phyloP scores from a whole-genome alignment of 1,140 invertebrate species.

The Mizuhopecten yessoensis region DNA sequence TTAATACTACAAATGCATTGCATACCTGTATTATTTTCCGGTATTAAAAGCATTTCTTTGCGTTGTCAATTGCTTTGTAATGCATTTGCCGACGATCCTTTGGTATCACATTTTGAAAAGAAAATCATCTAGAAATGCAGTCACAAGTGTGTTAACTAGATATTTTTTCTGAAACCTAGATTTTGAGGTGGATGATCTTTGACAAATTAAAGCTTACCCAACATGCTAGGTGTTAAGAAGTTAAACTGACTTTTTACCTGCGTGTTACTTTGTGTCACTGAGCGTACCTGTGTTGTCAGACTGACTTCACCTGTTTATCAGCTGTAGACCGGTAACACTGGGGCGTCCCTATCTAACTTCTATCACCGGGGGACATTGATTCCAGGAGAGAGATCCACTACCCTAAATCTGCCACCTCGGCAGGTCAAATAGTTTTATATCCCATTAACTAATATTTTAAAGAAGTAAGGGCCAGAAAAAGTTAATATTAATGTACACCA shows the following conservation, averaged over 20 bases:
- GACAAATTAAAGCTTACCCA: neutral
- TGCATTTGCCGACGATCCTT: too few species aligned
- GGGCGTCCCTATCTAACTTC: neutral
- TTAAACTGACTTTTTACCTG: conserved; percentile 32
- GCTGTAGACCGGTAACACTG: neutral
- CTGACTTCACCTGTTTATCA: neutral
- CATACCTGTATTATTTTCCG: too few species aligned
- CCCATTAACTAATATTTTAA: neutral
- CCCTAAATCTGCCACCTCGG: neutral
- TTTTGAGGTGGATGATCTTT: neutral
- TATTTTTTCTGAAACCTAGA: too few species aligned
- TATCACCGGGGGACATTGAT: neutral
- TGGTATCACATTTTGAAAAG: too few species aligned
- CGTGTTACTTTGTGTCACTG: neutral
- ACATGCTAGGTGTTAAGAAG: neutral
- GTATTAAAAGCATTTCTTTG: too few species aligned
- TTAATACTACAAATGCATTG: too few species aligned
- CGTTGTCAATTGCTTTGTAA: too few species aligned
- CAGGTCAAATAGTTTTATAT: neutral
- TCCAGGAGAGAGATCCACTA: neutral
- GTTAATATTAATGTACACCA: too few species aligned
- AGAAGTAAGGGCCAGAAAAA: neutral
- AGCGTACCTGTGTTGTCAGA: conserved; percentile 22
- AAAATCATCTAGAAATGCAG: too few species aligned
- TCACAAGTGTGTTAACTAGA: too few species aligned